These are phyloP conservation scores for Caenorhabditis brenneri DNA, from an alignment of 1,140 invertebrate genomes.

Conservation along the genomic window DNA sequence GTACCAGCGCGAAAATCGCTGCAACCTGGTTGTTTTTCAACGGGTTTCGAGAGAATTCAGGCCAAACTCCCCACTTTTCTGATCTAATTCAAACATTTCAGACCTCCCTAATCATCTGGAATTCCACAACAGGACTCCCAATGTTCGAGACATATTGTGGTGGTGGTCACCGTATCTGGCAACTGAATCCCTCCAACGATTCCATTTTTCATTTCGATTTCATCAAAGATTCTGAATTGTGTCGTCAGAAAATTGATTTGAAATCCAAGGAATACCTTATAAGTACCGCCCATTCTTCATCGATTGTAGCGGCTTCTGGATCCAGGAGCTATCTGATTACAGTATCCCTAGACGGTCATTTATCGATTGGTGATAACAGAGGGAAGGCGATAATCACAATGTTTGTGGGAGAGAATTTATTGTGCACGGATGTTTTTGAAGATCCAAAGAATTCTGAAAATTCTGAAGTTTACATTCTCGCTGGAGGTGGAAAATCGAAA, in stretches of 20 bases:
- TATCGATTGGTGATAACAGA: background rate
- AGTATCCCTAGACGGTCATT: slow-evolving; percentile 7
- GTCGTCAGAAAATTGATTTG: background rate
- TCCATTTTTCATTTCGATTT: background rate
- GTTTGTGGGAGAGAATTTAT: background rate
- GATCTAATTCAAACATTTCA: no score
- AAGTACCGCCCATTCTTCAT: background rate
- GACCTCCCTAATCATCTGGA: slow-evolving; percentile 2
- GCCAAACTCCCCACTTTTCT: no score
- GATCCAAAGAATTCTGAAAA: background rate
- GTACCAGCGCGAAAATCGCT: no score
- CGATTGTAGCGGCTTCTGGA: background rate
- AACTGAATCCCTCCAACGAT: background rate
- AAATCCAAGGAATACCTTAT: background rate
- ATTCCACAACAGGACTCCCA: background rate
- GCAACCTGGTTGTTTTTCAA: no score
- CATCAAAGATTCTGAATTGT: background rate
- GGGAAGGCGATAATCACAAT: background rate
- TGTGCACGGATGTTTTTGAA: background rate
- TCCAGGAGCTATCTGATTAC: background rate
- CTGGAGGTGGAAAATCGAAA: slow-evolving; percentile 7
- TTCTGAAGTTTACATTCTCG: background rate
- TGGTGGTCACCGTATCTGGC: background rate
- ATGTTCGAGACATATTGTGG: background rate
- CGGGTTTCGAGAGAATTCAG: no score